Base-by-base conservation (phyloP, 1,140 invertebrate genomes). In the Drosophila nebulosa region DNA sequence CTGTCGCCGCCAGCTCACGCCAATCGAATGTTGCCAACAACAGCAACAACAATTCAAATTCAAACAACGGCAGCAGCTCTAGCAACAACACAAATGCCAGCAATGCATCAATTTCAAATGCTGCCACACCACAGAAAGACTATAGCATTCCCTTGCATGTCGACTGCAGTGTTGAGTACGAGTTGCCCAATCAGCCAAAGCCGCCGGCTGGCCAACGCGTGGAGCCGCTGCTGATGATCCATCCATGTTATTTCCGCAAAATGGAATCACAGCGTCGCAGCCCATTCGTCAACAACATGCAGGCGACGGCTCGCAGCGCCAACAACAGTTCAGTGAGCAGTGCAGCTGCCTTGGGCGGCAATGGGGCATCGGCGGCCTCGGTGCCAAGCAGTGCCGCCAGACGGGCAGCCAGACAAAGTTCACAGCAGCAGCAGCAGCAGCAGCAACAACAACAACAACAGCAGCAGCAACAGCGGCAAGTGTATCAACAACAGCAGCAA, bases 141-240 rank as follows among this genome's bases (percentile, higher is more conserved):
- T 96, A 95, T 92, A 95, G 94, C 79, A 93, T 95, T 86, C 95
- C 96, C 67, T 92, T 96, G 88, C 95, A 96, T 92, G 96, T 96
- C 72, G 96, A 96, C 91, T 96, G 96, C 92, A 96, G 95, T 92
- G 95, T 96, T 64, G 96, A 96, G 92, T 96, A 96, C 93, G 96
- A 96, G 92, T 92, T 96, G 80, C 96, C 96, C 62, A 95, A 95
- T 81, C 95, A 95, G 91, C 95, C 95, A 27, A 96, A 96, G 90
- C 95, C 96, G 64, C 95, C 96, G 67, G 94, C 94, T 74, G 95
- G 95, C 26, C 95, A 94, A 68, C 93, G 94, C 62, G 94, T 94
- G 74, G 95, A 96, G 88, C 96, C 95, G 21, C 92, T 96, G 74
- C 93, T 96, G 56, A 96, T 96, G 95, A 96, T 96, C 89, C 96